phyloP scores from a whole-genome alignment of 2,113 vertebrate species.

The Anas platyrhynchos region DNA sequence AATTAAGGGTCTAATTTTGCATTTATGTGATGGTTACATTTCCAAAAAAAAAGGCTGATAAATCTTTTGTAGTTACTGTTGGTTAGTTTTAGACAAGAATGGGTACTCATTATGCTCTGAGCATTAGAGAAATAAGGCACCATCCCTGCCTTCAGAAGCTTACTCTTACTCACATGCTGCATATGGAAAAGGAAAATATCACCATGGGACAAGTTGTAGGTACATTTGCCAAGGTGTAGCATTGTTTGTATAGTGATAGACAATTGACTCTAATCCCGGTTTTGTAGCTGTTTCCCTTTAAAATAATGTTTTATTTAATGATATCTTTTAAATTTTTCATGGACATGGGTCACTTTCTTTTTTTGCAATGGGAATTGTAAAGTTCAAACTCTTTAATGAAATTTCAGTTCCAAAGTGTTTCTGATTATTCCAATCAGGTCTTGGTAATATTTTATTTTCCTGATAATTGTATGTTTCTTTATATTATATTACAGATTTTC shows the following conservation, averaged over 20 bases:
- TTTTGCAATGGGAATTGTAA: neutral
- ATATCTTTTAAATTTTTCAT: neutral
- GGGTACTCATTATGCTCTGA: neutral
- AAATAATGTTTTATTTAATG: neutral
- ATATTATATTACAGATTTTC: neutral
- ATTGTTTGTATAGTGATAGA: neutral
- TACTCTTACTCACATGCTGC: neutral
- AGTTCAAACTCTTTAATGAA: neutral
- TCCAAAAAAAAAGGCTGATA: neutral
- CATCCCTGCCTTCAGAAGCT: neutral
- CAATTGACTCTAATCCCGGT: neutral
- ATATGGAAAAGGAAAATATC: neutral
- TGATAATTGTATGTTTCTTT: neutral
- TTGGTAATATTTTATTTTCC: constrained; percentile 11
- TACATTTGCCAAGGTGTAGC: neutral
- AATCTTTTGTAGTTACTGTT: neutral
- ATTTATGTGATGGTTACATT: neutral
- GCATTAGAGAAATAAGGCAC: neutral
- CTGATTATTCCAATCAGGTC: neutral
- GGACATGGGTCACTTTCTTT: neutral
- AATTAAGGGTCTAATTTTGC: neutral
- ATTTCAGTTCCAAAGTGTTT: neutral
- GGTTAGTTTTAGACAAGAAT: neutral
- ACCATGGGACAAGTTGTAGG: neutral
- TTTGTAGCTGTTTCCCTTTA: neutral